phyloP scores from a whole-genome alignment of 1,140 invertebrate species.

The Cydia fagiglandana region DNA sequence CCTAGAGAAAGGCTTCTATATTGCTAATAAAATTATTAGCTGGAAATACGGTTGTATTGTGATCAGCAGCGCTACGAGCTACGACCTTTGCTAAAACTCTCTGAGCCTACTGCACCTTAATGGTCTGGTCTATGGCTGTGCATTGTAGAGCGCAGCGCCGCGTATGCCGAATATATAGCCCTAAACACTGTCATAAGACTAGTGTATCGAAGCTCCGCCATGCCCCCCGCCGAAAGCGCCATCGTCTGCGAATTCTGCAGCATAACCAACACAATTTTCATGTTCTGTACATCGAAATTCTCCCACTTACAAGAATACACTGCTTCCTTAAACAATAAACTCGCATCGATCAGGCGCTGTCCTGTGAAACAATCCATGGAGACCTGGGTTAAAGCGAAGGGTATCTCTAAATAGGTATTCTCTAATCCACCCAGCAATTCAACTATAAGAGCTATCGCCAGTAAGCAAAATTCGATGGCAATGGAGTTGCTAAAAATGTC shows the following conservation, averaged over 20 bases:
- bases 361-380: constrained; percentile 53
- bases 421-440: constrained; percentile 58
- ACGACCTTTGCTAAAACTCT: too few relatives aligned
- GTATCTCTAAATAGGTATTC: constrained; percentile 57
- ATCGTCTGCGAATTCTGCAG: constrained; percentile 53
- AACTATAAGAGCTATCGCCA: constrained; percentile 44
- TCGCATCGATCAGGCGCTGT: constrained; percentile 53
- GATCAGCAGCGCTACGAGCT: too few relatives aligned
- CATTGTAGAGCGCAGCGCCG: constrained; percentile 39
- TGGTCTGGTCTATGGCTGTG: neutral
- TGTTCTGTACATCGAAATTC: constrained; percentile 49
- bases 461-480: constrained; percentile 46
- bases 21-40: too few relatives aligned
- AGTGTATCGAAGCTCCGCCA: constrained; percentile 45
- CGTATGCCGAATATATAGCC: constrained; percentile 53
- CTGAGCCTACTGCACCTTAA: too few relatives aligned
- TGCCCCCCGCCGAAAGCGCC: constrained; percentile 54
- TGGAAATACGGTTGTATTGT: too few relatives aligned
- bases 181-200: constrained; percentile 52
- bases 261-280: constrained; percentile 50
- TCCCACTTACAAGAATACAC: constrained; percentile 59
- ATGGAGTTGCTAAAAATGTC: constrained; percentile 39
- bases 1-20: too few relatives aligned
- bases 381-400: constrained; percentile 52
- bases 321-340: constrained; percentile 43